Conservation (phyloP, 2,888 invertebrate genomes). For the Cordylochernes scorpioides region DNA sequence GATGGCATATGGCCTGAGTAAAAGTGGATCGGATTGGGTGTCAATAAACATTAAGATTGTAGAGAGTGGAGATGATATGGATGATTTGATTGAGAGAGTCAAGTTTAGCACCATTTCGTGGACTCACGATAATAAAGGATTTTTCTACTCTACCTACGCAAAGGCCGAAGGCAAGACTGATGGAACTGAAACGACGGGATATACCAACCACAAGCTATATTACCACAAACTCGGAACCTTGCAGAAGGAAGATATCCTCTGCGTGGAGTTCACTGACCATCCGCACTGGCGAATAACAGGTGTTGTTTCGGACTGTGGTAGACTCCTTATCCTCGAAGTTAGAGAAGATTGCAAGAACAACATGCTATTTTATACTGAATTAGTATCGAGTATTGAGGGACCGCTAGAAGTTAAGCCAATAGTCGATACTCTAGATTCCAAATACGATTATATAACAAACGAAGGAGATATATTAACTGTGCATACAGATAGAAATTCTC, state of each 20-base stretch:
- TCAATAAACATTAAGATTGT: slow-evolving; percentile 33
- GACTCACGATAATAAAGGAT: slow-evolving; percentile 78
- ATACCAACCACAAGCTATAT: slow-evolving; percentile 69
- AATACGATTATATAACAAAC: slow-evolving; percentile 80
- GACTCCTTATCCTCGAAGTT: slow-evolving; percentile 54
- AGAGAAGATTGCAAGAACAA: slow-evolving; percentile 75
- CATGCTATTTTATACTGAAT: too few species aligned
- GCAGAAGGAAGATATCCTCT: slow-evolving; percentile 57
- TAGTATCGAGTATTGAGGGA: slow-evolving; percentile 13
- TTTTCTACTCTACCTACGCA: slow-evolving; percentile 68
- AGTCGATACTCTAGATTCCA: too few species aligned
- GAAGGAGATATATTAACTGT: slow-evolving; percentile 52
- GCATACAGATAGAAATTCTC: slow-evolving; percentile 73
- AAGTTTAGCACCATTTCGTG: slow-evolving; percentile 75
- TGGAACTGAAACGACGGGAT: slow-evolving; percentile 66
- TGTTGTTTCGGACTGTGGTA: slow-evolving; percentile 81
- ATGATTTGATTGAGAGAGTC: slow-evolving; percentile 64
- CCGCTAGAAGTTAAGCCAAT: slow-evolving; percentile 3
- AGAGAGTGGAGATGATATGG: slow-evolving; percentile 43
- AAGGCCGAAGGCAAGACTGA: slow-evolving; percentile 55
- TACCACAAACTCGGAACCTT: slow-evolving; percentile 66
- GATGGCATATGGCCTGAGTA: slow-evolving; percentile 70
- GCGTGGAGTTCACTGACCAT: slow-evolving; percentile 65
- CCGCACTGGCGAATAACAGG: slow-evolving; percentile 67
- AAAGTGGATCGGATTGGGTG: slow-evolving; percentile 87